Conservation (phyloP, 2,113 vertebrate species). For the Hippocampus mohnikei region DNA sequence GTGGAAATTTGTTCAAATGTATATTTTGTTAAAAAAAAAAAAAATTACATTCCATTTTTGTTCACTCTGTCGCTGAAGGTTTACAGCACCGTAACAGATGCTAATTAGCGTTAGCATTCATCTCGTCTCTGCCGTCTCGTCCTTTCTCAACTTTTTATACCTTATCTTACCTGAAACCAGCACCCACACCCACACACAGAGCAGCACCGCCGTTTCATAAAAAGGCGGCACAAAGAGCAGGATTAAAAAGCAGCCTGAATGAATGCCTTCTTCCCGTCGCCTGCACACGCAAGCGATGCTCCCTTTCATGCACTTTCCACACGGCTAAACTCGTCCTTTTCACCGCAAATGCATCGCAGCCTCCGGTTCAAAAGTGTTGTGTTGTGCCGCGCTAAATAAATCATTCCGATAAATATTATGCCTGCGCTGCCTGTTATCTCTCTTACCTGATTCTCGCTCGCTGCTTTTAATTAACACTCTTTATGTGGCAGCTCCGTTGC, state of each 20-base stretch:
- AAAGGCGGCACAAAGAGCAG: neutral
- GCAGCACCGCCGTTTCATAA: neutral
- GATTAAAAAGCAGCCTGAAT: slow-evolving; percentile 61
- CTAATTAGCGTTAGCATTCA: too few species aligned
- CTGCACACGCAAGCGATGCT: slow-evolving; percentile 44
- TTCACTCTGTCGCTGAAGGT: too few species aligned
- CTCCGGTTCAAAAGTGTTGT: slow-evolving; percentile 47
- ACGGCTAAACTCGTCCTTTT: slow-evolving; percentile 62
- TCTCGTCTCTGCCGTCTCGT: slow-evolving; percentile 8
- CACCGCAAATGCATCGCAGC: slow-evolving; percentile 40
- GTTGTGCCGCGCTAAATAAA: slow-evolving; percentile 8
- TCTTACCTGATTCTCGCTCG: slow-evolving; percentile 59
- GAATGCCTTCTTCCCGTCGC: slow-evolving; percentile 52
- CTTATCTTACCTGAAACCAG: slow-evolving; percentile 31
- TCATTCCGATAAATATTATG: slow-evolving; percentile 52
- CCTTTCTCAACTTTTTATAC: slow-evolving; percentile 14
- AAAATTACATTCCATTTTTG: too few species aligned
- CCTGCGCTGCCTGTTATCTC: slow-evolving; percentile 54
- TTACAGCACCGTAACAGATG: too few species aligned
- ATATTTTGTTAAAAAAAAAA: too few species aligned
- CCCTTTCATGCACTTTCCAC: slow-evolving; percentile 57
- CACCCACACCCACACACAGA: slow-evolving; percentile 5
- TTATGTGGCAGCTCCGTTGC: slow-evolving; percentile 49
- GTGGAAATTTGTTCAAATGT: too few species aligned
- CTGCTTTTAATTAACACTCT: slow-evolving; percentile 68